Evolutionary conservation across 1,140 invertebrate species (phyloP), one percentile per base, ranked within the genome.

Genomic region (Drosophila lacertosa): DNA sequence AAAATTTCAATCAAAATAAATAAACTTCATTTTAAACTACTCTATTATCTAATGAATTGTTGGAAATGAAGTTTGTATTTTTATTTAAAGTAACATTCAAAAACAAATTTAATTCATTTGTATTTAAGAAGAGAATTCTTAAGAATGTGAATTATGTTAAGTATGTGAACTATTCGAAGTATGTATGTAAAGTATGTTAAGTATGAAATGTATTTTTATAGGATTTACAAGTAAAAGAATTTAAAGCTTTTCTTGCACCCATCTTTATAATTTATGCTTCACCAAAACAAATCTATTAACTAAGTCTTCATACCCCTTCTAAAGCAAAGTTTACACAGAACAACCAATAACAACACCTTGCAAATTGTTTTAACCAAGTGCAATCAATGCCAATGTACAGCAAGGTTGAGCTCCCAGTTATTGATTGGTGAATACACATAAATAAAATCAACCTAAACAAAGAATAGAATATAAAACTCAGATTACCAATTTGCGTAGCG

Each of bases 401-500:
- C 35, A 54, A 54, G 22, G 35, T 39, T 24, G n/a, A 2, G 20
- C 33, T n/a, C n/a, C 15, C 6, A 53, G 24, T 16, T 51, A 35
- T 51, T 35, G 32, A 13, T 35, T 33, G 0, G 29, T 15, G 10
- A 40, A 26, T 16, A 39, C n/a, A 40, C 16, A 10, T 15, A 29
- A 48, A 15, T 16, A 24, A n/a, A 11, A 35, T 13, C 13, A 5
- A 15, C 13, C 45, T 35, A 45, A 50, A 66, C 22, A 32, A 40
- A 22, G 6, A 15, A 6, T 22, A 40, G n/a, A 48, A 66, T 3
- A 16, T 1, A 40, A 24, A 54, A 50, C 11, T 9, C 5, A 11
- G 16, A 35, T 51, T 51, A 26, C 50, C 64, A 51, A 44, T 10
- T 47, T 32, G 39, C 29, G 18, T 47, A 13, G 50, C 63, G 35